A percentile compares a stretch with the other conserved stretches of the same genome.
phyloP scores from a whole-genome alignment of 2,797 vertebrate genomes.

The Rhynchotus rufescens region DNA sequence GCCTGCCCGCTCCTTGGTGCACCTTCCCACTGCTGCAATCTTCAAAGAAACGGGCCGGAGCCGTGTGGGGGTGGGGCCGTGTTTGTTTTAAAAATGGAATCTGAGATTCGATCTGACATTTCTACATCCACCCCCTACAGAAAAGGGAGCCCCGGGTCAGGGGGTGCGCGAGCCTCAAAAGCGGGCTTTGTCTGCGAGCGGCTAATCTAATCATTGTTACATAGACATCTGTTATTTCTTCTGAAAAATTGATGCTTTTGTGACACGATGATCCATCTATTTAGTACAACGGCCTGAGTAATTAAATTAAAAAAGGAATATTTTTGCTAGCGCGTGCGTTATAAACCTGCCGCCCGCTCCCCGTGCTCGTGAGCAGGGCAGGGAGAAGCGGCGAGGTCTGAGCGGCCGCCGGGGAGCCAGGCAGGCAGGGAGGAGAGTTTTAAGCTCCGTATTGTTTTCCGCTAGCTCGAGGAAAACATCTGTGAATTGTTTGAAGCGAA shows the following conservation, averaged over 20 bases:
- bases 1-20: too few species aligned
- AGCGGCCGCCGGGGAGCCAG: conserved; percentile 49
- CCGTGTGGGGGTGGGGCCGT: conserved; percentile 47
- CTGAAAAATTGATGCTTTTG: conserved; percentile 83
- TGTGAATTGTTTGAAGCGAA: conserved; percentile 90
- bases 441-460: conserved; percentile 82
- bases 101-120: conserved; percentile 82
- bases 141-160: conserved; percentile 71
- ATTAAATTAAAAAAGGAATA: conserved; percentile 76
- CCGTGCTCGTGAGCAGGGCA: conserved; percentile 60
- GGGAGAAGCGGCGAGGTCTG: not conserved
- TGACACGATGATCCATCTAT: conserved; percentile 84
- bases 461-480: conserved; percentile 86
- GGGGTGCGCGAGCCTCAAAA: conserved; percentile 75
- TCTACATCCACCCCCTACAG: conserved; percentile 81
- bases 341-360: conserved; percentile 72
- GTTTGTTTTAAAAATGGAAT: conserved; percentile 77
- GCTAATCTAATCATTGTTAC: conserved; percentile 74
- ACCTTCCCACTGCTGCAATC: not conserved
- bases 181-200: conserved; percentile 74
- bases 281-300: conserved; percentile 69
- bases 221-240: conserved; percentile 69
- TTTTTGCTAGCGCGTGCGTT: conserved; percentile 67
- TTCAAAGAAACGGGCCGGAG: not conserved
- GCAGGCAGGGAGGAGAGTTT: conserved; percentile 13